phyloP scores from a whole-genome alignment of 2,888 invertebrate species.

The Portevinia maculata region DNA sequence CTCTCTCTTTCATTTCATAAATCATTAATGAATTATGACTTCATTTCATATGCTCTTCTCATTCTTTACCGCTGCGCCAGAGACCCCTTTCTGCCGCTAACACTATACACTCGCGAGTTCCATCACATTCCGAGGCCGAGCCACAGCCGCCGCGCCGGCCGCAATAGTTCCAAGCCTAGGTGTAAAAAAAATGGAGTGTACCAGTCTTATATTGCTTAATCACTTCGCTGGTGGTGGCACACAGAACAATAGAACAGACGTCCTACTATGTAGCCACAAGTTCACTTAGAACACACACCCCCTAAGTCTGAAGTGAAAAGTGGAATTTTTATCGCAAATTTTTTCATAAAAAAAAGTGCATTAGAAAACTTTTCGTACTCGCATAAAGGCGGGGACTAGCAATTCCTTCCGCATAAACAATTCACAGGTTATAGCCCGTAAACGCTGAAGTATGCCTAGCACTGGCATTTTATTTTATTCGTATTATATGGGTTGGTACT shows the following conservation, averaged over 20 bases:
- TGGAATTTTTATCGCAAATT: conserved; percentile 69
- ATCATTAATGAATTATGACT: conserved; percentile 79
- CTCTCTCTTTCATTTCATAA: conserved; percentile 76
- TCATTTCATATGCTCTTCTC: conserved; percentile 75
- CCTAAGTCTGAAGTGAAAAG: conserved; percentile 60
- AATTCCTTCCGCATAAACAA: conserved; percentile 47
- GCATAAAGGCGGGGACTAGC: conserved; percentile 23
- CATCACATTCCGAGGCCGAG: not conserved
- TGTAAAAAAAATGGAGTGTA: conserved; percentile 58
- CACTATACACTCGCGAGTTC: not conserved
- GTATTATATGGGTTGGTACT: not conserved
- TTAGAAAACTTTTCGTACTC: not conserved
- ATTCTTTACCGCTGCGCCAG: conserved; percentile 37
- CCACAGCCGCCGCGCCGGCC: conserved; percentile 28
- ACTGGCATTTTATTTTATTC: conserved; percentile 33
- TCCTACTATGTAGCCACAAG: conserved; percentile 60
- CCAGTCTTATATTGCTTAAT: conserved; percentile 68
- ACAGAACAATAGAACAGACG: conserved; percentile 65
- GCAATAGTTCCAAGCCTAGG: conserved; percentile 26
- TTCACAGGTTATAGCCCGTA: conserved; percentile 57
- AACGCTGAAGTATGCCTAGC: conserved; percentile 48
- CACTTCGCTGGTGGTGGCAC: conserved; percentile 49
- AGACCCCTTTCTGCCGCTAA: conserved; percentile 16
- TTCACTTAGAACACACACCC: conserved; percentile 31
- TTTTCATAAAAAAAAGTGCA: conserved; percentile 41